A percentile compares a stretch with the other conserved stretches of the same genome.
Evolutionary conservation across 2,888 invertebrate species (phyloP).

Genomic region (Ennomos erosarius): DNA sequence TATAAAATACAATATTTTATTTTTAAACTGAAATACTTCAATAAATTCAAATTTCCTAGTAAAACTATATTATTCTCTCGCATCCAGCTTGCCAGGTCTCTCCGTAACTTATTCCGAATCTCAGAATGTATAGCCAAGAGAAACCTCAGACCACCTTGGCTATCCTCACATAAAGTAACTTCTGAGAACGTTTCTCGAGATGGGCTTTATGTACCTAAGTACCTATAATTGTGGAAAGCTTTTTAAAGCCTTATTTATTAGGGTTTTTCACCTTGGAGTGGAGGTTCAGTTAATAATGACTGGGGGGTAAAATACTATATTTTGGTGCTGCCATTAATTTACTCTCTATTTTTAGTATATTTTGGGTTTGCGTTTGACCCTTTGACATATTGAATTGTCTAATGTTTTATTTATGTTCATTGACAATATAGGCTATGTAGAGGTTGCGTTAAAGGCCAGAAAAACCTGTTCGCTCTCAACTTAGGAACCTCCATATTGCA

Average conservation of each 20-base stretch:
- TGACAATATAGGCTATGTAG: no score
- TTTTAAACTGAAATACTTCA: neutral
- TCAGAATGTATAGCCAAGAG: slow-evolving; percentile 11
- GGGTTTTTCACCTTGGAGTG: slow-evolving; percentile 12
- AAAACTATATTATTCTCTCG: neutral
- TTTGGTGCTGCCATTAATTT: neutral
- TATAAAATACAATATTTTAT: neutral
- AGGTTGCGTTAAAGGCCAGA: no score
- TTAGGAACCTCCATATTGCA: no score
- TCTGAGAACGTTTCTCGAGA: slow-evolving; percentile 10
- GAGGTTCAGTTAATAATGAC: neutral
- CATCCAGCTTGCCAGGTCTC: neutral
- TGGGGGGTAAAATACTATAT: neutral
- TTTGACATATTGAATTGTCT: no score
- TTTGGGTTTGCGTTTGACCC: no score
- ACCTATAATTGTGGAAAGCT: slow-evolving; percentile 19
- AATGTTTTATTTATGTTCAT: no score
- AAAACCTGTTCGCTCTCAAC: no score
- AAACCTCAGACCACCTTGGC: slow-evolving; percentile 12
- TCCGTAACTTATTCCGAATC: slow-evolving; percentile 10
- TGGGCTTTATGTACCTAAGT: slow-evolving; percentile 11
- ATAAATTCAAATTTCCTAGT: neutral
- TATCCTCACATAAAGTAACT: slow-evolving; percentile 17
- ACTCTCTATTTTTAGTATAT: no score
- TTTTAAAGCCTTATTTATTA: slow-evolving; percentile 26